Evolutionary conservation across 1,140 invertebrate genomes (phyloP).

Genomic region (Oedothorax gibbosus): DNA sequence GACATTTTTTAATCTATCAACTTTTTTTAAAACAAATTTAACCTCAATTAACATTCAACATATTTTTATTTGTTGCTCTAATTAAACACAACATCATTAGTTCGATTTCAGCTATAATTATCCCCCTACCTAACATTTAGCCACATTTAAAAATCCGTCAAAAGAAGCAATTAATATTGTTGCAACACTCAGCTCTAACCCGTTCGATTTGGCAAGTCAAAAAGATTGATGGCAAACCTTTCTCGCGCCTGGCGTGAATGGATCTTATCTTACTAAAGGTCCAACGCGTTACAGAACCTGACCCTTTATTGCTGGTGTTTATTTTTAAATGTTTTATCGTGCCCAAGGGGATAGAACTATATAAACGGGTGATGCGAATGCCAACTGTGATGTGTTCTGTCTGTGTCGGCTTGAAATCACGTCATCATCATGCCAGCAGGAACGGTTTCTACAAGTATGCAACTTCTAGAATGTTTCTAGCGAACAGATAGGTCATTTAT

Average conservation of each 20-base stretch:
- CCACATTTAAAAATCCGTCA: no score
- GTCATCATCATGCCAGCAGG: conserved; percentile 8
- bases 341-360: not conserved
- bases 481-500: conserved; percentile 18
- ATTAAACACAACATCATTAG: no score
- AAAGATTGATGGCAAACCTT: not conserved
- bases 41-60: no score
- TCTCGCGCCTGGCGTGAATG: conserved; percentile 6
- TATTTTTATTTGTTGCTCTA: no score
- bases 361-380: conserved; percentile 8
- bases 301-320: not conserved
- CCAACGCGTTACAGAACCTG: conserved; percentile 15
- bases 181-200: no score
- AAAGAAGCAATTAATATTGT: no score
- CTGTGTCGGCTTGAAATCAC: conserved; percentile 13
- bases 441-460: not conserved
- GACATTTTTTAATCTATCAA: no score
- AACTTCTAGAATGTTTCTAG: not conserved
- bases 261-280: not conserved
- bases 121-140: no score
- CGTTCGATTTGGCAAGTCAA: not conserved
- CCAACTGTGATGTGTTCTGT: conserved; percentile 25
- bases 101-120: no score
- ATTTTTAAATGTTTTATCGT: not conserved
- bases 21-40: no score